Evolutionary conservation across 2,113 vertebrate species (phyloP).

Genomic region (Erinaceus europaeus): DNA sequence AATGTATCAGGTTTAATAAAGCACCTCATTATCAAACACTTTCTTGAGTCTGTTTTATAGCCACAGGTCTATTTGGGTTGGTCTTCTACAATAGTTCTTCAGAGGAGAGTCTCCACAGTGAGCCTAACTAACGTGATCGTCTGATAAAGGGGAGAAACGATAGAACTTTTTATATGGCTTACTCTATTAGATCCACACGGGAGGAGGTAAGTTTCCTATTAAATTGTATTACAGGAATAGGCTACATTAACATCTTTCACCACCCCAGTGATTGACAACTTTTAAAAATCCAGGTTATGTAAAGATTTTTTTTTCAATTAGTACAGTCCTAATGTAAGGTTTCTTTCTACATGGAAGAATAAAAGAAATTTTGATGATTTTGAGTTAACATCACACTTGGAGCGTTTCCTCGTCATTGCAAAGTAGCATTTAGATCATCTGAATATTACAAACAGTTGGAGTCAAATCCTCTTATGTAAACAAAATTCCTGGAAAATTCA

Average conservation of each 20-base stretch:
- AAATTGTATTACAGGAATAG: background rate
- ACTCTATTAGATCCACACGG: background rate
- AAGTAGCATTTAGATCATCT: background rate
- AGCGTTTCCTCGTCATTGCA: too few species aligned
- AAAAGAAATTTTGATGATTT: background rate
- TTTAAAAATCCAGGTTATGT: slow-evolving; percentile 4
- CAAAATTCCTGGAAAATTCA: background rate
- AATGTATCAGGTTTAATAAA: slow-evolving; percentile 75
- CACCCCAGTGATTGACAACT: background rate
- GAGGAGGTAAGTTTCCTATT: background rate
- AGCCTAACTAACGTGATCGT: too few species aligned
- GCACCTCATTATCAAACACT: slow-evolving; percentile 51
- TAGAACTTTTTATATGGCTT: background rate
- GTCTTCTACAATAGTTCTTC: background rate
- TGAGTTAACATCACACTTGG: slow-evolving; percentile 10
- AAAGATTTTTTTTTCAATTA: too few species aligned
- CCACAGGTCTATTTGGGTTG: background rate
- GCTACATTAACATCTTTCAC: background rate
- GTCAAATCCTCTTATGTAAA: background rate
- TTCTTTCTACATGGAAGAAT: slow-evolving; percentile 2
- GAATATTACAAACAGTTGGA: background rate
- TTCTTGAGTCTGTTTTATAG: slow-evolving; percentile 59
- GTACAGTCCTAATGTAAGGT: too few species aligned
- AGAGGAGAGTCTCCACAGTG: background rate
- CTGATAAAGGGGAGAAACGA: too few species aligned